phyloP scores from a whole-genome alignment of 1,140 invertebrate species.

The Gryllus bimaculatus region DNA sequence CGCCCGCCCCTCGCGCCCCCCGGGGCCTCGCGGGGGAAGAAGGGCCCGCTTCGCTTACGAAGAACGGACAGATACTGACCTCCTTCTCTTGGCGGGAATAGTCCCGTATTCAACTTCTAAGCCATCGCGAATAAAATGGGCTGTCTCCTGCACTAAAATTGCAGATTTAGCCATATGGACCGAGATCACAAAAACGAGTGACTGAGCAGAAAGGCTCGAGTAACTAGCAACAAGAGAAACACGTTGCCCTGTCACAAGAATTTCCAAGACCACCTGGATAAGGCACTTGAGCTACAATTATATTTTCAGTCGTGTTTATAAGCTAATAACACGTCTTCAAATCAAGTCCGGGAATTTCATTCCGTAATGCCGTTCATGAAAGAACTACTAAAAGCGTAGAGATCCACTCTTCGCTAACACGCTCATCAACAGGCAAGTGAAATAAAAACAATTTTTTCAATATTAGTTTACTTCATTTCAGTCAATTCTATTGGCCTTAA shows the following conservation, averaged over 20 bases:
- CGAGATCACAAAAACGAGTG: not conserved
- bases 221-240: slow-evolving; percentile 1
- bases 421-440: too few species aligned
- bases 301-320: too few species aligned
- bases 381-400: too few species aligned
- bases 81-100: not conserved
- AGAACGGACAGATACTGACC: not conserved
- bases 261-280: not conserved
- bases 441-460: too few species aligned
- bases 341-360: too few species aligned
- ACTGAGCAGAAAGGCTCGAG: not conserved
- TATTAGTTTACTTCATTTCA: too few species aligned
- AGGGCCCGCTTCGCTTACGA: not conserved
- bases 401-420: too few species aligned
- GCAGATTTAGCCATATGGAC: not conserved
- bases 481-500: too few species aligned
- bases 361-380: too few species aligned
- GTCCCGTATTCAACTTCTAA: not conserved
- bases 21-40: too few species aligned
- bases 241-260: not conserved
- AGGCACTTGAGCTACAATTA: not conserved
- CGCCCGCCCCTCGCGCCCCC: too few species aligned
- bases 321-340: too few species aligned
- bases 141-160: not conserved
- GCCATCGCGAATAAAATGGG: not conserved